phyloP scores from a whole-genome alignment of 2,797 vertebrate species.

The Hirundo rustica region DNA sequence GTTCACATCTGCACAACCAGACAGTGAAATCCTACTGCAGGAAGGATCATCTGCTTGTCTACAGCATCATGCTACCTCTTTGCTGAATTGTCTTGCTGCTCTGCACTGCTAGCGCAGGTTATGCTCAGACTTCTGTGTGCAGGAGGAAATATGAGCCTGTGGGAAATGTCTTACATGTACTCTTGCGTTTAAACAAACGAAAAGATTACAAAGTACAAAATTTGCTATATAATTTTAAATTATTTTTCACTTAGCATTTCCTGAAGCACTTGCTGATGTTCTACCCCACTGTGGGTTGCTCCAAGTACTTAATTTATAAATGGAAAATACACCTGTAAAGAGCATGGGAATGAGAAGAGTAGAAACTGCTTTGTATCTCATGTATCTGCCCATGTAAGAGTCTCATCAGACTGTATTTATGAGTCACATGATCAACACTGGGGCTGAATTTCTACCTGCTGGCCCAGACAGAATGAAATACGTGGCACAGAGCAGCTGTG shows the following conservation, averaged over 20 bases:
- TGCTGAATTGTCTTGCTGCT: background rate
- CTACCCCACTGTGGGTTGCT: background rate
- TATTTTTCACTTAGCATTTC: background rate
- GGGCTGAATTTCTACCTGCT: background rate
- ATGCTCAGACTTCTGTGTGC: background rate
- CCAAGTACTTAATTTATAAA: background rate
- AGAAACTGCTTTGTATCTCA: background rate
- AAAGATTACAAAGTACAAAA: background rate
- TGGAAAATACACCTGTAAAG: background rate
- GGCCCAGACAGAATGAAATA: background rate
- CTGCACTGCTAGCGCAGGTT: background rate
- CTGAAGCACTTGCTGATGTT: background rate
- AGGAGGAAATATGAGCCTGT: background rate
- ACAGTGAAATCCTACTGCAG: no score
- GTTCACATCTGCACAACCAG: rapidly evolving
- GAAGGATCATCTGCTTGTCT: background rate
- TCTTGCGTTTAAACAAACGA: background rate
- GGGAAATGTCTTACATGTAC: background rate
- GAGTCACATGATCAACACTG: background rate
- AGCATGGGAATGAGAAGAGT: background rate
- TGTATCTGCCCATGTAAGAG: background rate
- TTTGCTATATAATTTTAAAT: background rate
- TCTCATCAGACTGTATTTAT: background rate
- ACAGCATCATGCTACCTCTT: background rate
- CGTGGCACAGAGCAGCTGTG: background rate